phyloP scores from a whole-genome alignment of 2,888 invertebrate species.

The Standfussiana lucernea region DNA sequence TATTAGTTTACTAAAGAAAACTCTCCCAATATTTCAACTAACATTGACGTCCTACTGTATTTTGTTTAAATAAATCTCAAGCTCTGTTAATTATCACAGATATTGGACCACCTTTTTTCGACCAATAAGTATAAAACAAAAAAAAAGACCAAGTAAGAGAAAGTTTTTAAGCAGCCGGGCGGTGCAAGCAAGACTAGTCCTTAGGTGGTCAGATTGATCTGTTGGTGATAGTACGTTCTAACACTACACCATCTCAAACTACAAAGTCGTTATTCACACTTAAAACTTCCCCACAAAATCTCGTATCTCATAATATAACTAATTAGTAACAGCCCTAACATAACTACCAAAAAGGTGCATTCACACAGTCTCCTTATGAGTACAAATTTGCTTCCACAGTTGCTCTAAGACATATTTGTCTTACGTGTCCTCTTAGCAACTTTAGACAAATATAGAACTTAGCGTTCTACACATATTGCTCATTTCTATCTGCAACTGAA shows the following conservation, averaged over 20 bases:
- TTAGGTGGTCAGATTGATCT: no score
- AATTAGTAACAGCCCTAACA: conserved; percentile 83
- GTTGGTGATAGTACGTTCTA: no score
- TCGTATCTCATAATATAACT: conserved; percentile 76
- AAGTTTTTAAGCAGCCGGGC: no score
- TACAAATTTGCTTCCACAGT: conserved; percentile 87
- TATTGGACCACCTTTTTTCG: no score
- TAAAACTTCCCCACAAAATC: conserved; percentile 71
- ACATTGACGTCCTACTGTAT: neutral
- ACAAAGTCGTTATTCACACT: conserved; percentile 65
- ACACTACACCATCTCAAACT: conserved; percentile 32
- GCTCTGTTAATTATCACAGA: no score
- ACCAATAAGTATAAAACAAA: no score
- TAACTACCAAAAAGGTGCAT: conserved; percentile 84
- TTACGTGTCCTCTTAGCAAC: conserved; percentile 82
- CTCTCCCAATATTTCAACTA: neutral
- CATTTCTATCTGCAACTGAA: conserved; percentile 77
- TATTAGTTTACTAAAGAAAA: neutral
- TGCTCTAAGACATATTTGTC: conserved; percentile 87
- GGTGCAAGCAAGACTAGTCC: no score
- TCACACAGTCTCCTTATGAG: conserved; percentile 86
- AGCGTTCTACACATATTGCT: conserved; percentile 76
- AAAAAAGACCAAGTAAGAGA: no score
- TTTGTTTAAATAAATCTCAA: no score
- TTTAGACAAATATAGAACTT: conserved; percentile 86